These are phyloP conservation scores for Sebastolobus altivelis DNA, from an alignment of 2,797 vertebrate genomes.

Conservation along the genomic window DNA sequence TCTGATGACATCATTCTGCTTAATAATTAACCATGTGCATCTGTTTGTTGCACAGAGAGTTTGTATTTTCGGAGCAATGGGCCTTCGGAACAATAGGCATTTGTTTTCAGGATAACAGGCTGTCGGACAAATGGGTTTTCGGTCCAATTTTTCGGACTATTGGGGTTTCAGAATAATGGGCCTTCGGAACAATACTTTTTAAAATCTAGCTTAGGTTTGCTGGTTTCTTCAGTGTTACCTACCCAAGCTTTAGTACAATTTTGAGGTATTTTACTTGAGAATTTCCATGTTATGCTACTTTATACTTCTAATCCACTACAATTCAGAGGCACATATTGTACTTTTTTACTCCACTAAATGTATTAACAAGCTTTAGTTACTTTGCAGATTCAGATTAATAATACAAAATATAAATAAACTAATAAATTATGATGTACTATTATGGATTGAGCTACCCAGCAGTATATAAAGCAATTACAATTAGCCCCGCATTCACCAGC, in stretches of 20 bases:
- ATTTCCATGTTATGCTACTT: background rate
- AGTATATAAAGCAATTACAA: background rate
- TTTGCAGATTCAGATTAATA: background rate
- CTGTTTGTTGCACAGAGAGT: background rate
- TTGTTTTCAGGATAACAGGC: no score
- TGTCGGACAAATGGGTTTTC: no score
- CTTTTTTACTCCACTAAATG: background rate
- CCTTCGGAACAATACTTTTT: background rate
- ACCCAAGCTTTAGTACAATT: background rate
- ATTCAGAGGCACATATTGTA: background rate
- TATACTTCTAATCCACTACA: background rate
- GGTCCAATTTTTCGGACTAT: no score
- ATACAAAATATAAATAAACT: background rate
- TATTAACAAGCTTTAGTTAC: background rate
- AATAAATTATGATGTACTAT: background rate
- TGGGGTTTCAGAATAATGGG: no score
- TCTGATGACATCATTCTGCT: no score
- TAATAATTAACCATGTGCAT: background rate
- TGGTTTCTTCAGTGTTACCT: background rate
- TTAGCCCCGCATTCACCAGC: background rate
- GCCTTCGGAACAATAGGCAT: background rate
- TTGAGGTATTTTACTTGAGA: background rate
- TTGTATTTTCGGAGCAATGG: background rate
- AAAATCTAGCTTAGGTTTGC: fast-evolving
- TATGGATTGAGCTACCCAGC: background rate